Base-by-base conservation (phyloP, 2,113 vertebrate genomes). In the Hypomesus transpacificus region DNA sequence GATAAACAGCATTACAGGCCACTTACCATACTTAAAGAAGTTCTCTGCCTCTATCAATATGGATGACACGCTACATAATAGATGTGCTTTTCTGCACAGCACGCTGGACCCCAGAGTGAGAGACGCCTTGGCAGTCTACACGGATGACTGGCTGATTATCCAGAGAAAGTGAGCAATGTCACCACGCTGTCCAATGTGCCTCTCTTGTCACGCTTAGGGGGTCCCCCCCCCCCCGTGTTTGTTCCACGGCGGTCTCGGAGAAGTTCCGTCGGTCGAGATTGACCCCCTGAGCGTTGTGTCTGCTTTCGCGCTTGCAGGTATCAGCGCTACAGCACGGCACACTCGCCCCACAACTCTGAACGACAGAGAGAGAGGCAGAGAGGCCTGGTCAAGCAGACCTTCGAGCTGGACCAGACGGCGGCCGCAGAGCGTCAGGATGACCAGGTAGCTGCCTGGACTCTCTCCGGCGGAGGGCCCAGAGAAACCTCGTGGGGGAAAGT, bases 61-160 rank as follows among this genome's bases (percentile, higher is more conserved):
- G 83, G 77, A 87, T 71, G 50, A 70, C 75, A 60, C 67, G 66
- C 63, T 87, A 13, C 86, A 84, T 87, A 81, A 89, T 87, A 83
- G 14, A 86, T 83, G 73, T 76, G 75, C 80, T 82, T 81, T 76
- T 85, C 72, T 72, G 7, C 75, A 78, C 80, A 97, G 95, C 58
- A 90, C 92, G n/a, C 78, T 96, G 83, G 95, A 96, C 71, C 86
- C 92, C 57, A 91, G 94, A 76, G 95, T 93, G 79, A 90, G 94
- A 77, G 94, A 95, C 14, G 93, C 94, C 0, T 85, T 96, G 73
- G 91, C 92, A 21, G 92, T 94, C 87, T 97, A 97, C 86, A 94
- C 92, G 0, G 94, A 96, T 70, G 91, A 96, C 86, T 97, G 95
- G 95, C 90, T 96, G 73, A 90, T 96, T 46, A 93, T 95, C 69